Base-by-base conservation (phyloP, 2,113 vertebrate genomes). In the Colossoma macropomum region DNA sequence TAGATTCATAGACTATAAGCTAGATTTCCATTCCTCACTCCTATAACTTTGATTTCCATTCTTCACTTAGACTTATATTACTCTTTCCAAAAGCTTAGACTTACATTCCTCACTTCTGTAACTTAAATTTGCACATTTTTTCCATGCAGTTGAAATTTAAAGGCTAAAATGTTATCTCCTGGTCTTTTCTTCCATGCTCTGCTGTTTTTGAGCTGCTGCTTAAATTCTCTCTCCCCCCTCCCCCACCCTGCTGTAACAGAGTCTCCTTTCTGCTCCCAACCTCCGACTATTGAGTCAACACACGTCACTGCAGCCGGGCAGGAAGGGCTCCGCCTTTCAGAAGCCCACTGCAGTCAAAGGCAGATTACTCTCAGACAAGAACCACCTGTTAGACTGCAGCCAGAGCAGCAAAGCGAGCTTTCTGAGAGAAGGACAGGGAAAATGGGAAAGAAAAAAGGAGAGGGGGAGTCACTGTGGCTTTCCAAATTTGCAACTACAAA, bases 221-320 rank as follows among this genome's bases (percentile, higher is more conserved):
- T 41, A 41, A 5, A 9, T 15, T 7, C 13, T 50, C 48, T 50
- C 7, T 38, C 34, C 3, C 52, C 52, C 54, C 7, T 7, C 50
- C 50, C 54, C 54, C 54, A 21, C 54, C 2, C 13, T 1, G 50
- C 50, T 19, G 34, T 93, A 94, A 94, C 92, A 94, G 94, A 93
- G 93, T 91, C 92, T 88, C 89, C 93, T 93, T 93, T 93, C 91
- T 91, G 50, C 50, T 52, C 17, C 17, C 3, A 23, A 21, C 54
- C 54, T 56, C 21, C 19, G 1, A 92, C 91, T 91, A 94, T 90
- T 91, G 89, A 93, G 92, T 94, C 92, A 94, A 94, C 94, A 95
- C 93, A 94, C 94, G 93, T 92, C 92, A 94, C 86, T 84, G 83
- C 87, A 86, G 90, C 86, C 50, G 80, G 84, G 88, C 88, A 87